Evolutionary conservation across 2,888 invertebrate genomes (phyloP).

Genomic region (Terebella lapidaria): DNA sequence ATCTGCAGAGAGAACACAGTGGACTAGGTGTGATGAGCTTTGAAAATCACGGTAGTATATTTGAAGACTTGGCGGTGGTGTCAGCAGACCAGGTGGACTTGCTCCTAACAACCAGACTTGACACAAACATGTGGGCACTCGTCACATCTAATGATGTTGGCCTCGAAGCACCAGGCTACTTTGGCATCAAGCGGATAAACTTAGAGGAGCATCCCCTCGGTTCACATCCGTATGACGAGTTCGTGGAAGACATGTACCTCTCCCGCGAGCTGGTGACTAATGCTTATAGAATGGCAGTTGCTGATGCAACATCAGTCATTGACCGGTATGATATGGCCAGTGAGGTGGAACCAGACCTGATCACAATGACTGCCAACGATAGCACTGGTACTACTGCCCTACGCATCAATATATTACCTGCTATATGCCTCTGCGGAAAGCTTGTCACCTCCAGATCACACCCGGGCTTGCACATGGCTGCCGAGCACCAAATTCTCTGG

Average conservation of each 20-base stretch:
- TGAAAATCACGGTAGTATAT: constrained; percentile 7
- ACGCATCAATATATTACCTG: constrained; percentile 12
- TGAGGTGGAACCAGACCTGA: too few species aligned
- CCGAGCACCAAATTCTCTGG: constrained; percentile 5
- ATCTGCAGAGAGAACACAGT: constrained; percentile 3
- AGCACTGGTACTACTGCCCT: neutral
- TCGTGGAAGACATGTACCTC: constrained; percentile 11
- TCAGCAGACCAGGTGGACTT: constrained; percentile 15
- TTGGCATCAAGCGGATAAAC: neutral
- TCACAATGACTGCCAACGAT: too few species aligned
- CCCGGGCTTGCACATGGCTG: constrained; percentile 11
- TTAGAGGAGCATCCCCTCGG: neutral
- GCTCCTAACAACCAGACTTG: constrained; percentile 5
- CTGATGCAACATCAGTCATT: neutral
- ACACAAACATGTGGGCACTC: neutral
- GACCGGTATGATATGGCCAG: neutral
- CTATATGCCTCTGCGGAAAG: too few species aligned
- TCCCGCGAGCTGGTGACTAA: constrained; percentile 5
- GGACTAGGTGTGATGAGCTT: neutral
- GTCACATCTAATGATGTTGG: neutral
- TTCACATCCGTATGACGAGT: constrained; percentile 7
- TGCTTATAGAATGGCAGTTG: neutral
- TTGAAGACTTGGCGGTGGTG: constrained; percentile 15
- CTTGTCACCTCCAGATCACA: neutral
- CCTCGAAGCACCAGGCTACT: neutral